Evolutionary conservation across 2,888 invertebrate genomes (phyloP).

Genomic region (Lacanobia oleracea): DNA sequence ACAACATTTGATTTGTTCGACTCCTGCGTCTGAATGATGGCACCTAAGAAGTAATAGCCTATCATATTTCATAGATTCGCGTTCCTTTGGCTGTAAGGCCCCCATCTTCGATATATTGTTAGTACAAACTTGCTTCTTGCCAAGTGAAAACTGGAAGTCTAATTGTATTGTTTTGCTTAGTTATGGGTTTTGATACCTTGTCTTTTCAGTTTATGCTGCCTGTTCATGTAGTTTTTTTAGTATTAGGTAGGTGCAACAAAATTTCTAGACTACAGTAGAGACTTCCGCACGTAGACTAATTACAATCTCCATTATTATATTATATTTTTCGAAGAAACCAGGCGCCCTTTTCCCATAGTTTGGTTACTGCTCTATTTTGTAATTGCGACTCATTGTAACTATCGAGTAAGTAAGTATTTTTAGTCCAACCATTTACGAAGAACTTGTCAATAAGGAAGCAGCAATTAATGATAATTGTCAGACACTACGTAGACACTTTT

Average conservation of each 20-base stretch:
- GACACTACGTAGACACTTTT: background rate
- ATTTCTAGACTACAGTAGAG: too few species aligned
- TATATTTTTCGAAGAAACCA: too few species aligned
- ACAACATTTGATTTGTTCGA: slow-evolving; percentile 32
- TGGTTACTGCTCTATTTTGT: slow-evolving; percentile 1
- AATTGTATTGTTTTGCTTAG: slow-evolving; percentile 27
- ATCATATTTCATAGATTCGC: slow-evolving; percentile 37
- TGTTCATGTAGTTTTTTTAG: background rate
- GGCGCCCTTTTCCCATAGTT: background rate
- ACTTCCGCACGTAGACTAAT: too few species aligned
- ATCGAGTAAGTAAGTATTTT: background rate
- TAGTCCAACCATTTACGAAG: background rate
- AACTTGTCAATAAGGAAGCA: background rate
- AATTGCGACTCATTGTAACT: slow-evolving; percentile 3
- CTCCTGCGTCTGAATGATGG: slow-evolving; percentile 18
- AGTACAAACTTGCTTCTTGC: slow-evolving; percentile 45
- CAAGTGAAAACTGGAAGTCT: slow-evolving; percentile 60
- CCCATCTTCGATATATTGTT: slow-evolving; percentile 24
- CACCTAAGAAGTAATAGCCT: slow-evolving; percentile 27
- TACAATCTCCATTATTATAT: too few species aligned
- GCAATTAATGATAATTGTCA: slow-evolving; percentile 11
- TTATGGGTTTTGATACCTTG: slow-evolving; percentile 3
- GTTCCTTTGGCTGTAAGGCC: slow-evolving; percentile 30
- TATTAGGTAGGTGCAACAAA: background rate
- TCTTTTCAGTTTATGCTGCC: background rate